Percentiles rank a stretch among this genome's conserved stretches.
These are phyloP conservation scores for Huso huso DNA, from an alignment of 2,797 vertebrate genomes.

Conservation along the genomic window DNA sequence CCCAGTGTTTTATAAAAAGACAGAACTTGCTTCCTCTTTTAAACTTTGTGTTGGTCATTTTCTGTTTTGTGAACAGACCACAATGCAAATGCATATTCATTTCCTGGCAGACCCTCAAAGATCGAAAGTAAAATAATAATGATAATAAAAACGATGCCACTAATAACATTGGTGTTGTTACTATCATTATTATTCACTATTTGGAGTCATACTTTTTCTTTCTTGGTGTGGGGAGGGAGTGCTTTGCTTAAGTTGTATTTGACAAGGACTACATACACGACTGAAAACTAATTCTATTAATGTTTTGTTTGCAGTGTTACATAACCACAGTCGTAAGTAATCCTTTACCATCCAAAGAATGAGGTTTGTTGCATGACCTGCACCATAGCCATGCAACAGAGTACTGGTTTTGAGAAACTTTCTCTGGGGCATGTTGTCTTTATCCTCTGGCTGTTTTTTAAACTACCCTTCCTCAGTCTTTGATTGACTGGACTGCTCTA, in stretches of 20 bases:
- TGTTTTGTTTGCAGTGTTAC: constrained; percentile 49
- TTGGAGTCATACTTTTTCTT: background rate
- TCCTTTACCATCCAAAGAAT: constrained; percentile 35
- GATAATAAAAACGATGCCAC: too few species aligned
- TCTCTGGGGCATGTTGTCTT: constrained; percentile 19
- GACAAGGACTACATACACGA: background rate
- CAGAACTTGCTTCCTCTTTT: too few species aligned
- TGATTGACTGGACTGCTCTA: background rate
- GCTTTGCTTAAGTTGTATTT: background rate
- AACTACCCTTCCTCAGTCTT: constrained; percentile 2
- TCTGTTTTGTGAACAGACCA: too few species aligned
- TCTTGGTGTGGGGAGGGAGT: background rate
- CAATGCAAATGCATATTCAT: too few species aligned
- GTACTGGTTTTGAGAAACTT: constrained; percentile 33
- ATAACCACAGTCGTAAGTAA: constrained; percentile 43
- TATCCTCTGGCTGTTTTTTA: constrained; percentile 29
- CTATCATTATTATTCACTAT: background rate
- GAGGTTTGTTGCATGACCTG: constrained; percentile 32
- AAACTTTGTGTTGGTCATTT: too few species aligned
- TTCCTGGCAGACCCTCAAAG: too few species aligned
- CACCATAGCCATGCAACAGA: constrained; percentile 21
- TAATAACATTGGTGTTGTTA: background rate
- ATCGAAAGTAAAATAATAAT: too few species aligned
- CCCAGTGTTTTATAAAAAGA: too few species aligned
- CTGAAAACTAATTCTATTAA: constrained; percentile 38